Percentiles rank a stretch among this genome's conserved stretches.
Conservation (phyloP, 2,888 invertebrate genomes). For the Spicauda simplicius region DNA sequence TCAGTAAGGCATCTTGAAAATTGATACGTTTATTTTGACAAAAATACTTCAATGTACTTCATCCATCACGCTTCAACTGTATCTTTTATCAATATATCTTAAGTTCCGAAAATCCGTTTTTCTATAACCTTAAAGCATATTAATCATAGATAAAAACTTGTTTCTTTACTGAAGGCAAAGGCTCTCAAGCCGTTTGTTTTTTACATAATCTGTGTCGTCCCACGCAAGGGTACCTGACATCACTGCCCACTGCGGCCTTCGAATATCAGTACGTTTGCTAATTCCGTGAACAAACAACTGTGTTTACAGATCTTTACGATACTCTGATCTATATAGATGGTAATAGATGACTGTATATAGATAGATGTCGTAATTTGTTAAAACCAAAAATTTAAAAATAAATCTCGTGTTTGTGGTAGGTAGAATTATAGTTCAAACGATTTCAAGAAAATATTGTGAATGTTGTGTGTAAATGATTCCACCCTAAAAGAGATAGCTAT, state of each 20-base stretch:
- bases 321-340: slow-evolving; percentile 28
- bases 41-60: too few species aligned
- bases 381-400: background rate
- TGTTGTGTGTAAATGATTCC: too few species aligned
- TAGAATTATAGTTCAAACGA: too few species aligned
- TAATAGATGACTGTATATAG: slow-evolving; percentile 9
- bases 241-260: slow-evolving; percentile 49
- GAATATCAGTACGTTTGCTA: slow-evolving; percentile 39
- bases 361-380: background rate
- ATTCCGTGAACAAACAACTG: slow-evolving; percentile 29
- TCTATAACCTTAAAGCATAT: background rate
- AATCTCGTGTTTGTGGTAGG: too few species aligned
- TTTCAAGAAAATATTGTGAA: too few species aligned
- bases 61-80: too few species aligned
- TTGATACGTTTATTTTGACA: too few species aligned
- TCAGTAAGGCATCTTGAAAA: too few species aligned
- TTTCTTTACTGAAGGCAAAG: slow-evolving; percentile 1
- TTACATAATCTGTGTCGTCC: slow-evolving; percentile 30
- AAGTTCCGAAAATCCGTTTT: too few species aligned
- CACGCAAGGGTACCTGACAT: slow-evolving; percentile 48
- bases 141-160: background rate
- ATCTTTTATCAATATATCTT: too few species aligned
- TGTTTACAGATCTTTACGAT: slow-evolving; percentile 30
- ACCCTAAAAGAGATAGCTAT: too few species aligned
- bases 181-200: background rate